Conservation (phyloP, 2,113 vertebrate species). For the Solea senegalensis region DNA sequence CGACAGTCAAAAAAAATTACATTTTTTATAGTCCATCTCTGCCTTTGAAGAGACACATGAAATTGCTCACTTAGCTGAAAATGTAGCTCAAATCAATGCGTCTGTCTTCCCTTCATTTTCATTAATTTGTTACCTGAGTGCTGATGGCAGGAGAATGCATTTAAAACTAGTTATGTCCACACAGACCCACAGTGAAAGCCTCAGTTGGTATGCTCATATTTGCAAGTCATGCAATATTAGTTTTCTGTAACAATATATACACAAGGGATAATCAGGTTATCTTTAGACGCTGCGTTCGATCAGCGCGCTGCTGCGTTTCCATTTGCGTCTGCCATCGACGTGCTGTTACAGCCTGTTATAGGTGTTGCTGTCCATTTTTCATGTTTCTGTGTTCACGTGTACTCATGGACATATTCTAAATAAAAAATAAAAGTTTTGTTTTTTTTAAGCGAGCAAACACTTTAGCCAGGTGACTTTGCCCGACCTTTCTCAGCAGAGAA, state of each 20-base stretch:
- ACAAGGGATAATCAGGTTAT: slow-evolving; percentile 25
- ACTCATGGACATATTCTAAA: no score
- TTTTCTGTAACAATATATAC: slow-evolving; percentile 30
- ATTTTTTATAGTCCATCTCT: neutral
- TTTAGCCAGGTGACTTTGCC: neutral
- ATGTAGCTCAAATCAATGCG: slow-evolving; percentile 40
- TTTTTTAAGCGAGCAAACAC: neutral
- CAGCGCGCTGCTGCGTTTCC: slow-evolving; percentile 29
- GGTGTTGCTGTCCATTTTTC: neutral
- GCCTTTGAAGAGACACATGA: neutral
- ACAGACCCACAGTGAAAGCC: slow-evolving; percentile 14
- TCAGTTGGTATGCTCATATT: slow-evolving; percentile 8
- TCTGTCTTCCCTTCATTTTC: slow-evolving; percentile 19
- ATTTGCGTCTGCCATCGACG: neutral
- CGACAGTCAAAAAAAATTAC: neutral
- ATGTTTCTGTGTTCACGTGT: neutral
- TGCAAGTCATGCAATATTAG: slow-evolving; percentile 34
- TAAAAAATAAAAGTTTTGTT: no score
- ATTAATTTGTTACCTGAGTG: slow-evolving; percentile 17
- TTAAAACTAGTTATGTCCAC: slow-evolving; percentile 34
- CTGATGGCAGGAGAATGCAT: slow-evolving; percentile 31
- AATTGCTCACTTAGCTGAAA: slow-evolving; percentile 16
- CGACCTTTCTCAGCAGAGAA: neutral
- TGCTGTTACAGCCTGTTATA: neutral
- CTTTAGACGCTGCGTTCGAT: slow-evolving; percentile 32